Base-by-base conservation (phyloP, 2,797 vertebrate species). In the Arctocebus calabarensis region DNA sequence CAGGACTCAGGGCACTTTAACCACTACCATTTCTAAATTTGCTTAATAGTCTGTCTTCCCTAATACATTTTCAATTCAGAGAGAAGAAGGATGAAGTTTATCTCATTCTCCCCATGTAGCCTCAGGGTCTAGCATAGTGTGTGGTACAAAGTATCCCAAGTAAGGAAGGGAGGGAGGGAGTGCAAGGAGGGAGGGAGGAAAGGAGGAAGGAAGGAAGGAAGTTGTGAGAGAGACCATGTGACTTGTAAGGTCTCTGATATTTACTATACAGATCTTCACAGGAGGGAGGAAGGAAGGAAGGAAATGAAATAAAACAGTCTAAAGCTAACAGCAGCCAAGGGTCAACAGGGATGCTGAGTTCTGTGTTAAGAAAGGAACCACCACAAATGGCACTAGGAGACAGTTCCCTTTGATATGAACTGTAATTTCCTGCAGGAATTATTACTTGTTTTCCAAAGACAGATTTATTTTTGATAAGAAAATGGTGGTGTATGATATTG, bases 391-490 rank as follows among this genome's bases (percentile, higher is more conserved):
- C 84, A 52, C 17, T 0, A 71, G 20, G 25, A 52, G 73, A 64
- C 73, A 57, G 29, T 23, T 34, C 48, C 20, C 20, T 93, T 48
- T 84, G 37, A 84, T 74, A 16, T 79, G 87, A 93, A 85, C 16
- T 66, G 37, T 52, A 43, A 79, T 70, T 61, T 92, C 81, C 93
- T 79, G 29, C n/a, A 81, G 85, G 61, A 66, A 89, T 45, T n/a
- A 59, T 7, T 62, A 14, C 1, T 22, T 7, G n/a, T 25, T 78
- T 61, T n/a, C 74, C 68, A 27, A 43, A 70, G 43, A 82, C 13
- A 68, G 48, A 11, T 14, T 16, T 25, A 22, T 27, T 52, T 34
- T 34, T 68, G 32, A 19, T 19, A n/a, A 34, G 32, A n/a, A 68
- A 68, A 88, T 10, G 37, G 23, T 16, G 23, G 8, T 37, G 29